Percentiles rank a stretch among this genome's conserved stretches.
These are phyloP conservation scores for Halcyon smyrnensis DNA, from an alignment of 2,797 vertebrate genomes.

Conservation along the genomic window DNA sequence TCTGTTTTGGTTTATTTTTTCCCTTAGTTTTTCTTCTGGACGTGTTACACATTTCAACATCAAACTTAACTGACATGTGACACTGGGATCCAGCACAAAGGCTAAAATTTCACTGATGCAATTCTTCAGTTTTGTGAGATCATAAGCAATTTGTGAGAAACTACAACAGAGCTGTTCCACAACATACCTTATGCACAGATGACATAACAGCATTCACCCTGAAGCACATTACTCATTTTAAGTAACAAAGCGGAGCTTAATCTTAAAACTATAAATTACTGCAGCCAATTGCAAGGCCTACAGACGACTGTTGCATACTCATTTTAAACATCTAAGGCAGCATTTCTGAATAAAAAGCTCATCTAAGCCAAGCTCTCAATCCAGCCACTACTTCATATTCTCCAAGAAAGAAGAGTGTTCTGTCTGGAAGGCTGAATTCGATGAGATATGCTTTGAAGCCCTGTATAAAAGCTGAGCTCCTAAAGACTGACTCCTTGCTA, in stretches of 20 bases:
- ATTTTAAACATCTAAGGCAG: not conserved
- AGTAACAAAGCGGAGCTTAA: not conserved
- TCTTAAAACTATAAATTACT: not conserved
- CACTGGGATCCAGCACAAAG: not conserved
- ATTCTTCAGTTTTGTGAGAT: not conserved
- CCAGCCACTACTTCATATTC: not conserved
- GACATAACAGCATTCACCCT: not conserved
- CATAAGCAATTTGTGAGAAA: not conserved
- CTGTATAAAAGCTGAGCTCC: conserved; percentile 32
- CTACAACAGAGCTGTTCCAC: not conserved
- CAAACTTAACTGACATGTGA: not conserved
- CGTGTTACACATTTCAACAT: not conserved
- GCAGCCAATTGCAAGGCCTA: not conserved
- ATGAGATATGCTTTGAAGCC: conserved; percentile 15
- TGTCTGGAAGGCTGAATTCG: conserved; percentile 32
- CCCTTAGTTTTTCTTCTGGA: not conserved
- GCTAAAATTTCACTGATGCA: not conserved
- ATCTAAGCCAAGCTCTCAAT: not conserved
- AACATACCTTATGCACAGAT: not conserved
- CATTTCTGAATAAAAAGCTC: not conserved
- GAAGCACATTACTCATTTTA: not conserved
- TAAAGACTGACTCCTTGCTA: conserved; percentile 37
- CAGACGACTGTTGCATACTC: not conserved
- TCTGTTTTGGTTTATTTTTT: not conserved
- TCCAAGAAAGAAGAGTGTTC: not conserved